Evolutionary conservation across 2,113 vertebrate genomes (phyloP).

Genomic region (Bettongia penicillata): DNA sequence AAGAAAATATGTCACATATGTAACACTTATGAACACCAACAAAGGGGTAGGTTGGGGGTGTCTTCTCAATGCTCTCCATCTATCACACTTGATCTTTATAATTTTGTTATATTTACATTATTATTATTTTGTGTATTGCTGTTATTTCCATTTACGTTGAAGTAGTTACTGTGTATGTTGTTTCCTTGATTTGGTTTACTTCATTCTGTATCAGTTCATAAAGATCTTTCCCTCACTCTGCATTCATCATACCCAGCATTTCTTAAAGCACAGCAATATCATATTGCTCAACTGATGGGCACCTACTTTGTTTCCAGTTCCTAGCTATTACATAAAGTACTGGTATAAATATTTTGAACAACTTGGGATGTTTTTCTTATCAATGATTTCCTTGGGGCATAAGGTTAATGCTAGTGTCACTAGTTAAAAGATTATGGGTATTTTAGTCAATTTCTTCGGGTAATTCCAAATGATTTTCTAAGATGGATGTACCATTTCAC

Average conservation of each 20-base stretch:
- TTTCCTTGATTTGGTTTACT: neutral
- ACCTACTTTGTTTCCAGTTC: no score
- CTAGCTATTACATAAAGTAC: no score
- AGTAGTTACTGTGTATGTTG: no score
- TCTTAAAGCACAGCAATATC: neutral
- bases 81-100: neutral
- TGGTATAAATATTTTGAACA: no score
- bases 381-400: no score
- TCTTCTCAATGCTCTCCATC: neutral
- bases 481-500: no score
- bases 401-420: no score
- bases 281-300: neutral
- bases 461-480: no score
- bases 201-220: neutral
- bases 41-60: neutral
- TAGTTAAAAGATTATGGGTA: no score
- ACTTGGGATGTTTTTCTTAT: no score
- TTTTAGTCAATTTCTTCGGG: no score
- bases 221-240: neutral
- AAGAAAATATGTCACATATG: neutral
- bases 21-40: neutral
- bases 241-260: neutral
- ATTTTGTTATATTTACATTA: neutral
- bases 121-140: neutral
- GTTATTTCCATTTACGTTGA: neutral